Base-by-base conservation (phyloP, 2,797 vertebrate genomes). In the Sebastes hubbsi region DNA sequence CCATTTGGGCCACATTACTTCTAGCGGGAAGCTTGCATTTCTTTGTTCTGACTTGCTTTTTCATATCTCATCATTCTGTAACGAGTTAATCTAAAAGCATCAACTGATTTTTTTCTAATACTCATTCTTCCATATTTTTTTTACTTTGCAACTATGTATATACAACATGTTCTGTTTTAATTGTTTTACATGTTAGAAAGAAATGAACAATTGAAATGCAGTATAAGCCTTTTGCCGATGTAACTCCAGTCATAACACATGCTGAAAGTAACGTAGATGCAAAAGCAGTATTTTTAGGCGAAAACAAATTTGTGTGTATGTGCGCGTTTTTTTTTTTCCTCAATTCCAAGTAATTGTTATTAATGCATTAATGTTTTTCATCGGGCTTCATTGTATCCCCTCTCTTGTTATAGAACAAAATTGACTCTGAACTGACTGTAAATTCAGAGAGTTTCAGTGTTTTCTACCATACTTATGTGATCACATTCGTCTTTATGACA, bases 221-320 rank as follows among this genome's bases (percentile, higher is more conserved):
- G 94, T 96, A 94, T 95, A 95, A 90, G 85, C 78, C 63, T 89
- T 89, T 88, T 84, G 76, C 88, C 81, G 72, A 79, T 82, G 56
- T 90, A 91, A 83, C 65, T 84, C 68, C 52, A 46, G 75, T 93
- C 79, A 63, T 82, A 87, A 85, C 74, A 90, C 72, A 84, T 77
- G 75, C 87, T 89, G 86, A 90, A 86, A 72, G 46, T 89, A 80
- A 87, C 27, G 42, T 94, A 88, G 79, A 80, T 67, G 78, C 78
- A 80, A 75, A 71, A 80, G 65, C 74, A 84, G 80, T 87, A 77
- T 90, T 91, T 91, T 89, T 78, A 79, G 78, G 58, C 83, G 32
- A 56, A 77, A 71, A 74, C n/a, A 30, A 77, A 70, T 77, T 85
- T 81, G 65, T 84, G 75, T 75, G 72, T 86, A 75, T 91, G 24